A percentile compares a stretch with the other conserved stretches of the same genome.
Conservation (phyloP, 1,140 invertebrate species). For the Aphidius ervi region DNA sequence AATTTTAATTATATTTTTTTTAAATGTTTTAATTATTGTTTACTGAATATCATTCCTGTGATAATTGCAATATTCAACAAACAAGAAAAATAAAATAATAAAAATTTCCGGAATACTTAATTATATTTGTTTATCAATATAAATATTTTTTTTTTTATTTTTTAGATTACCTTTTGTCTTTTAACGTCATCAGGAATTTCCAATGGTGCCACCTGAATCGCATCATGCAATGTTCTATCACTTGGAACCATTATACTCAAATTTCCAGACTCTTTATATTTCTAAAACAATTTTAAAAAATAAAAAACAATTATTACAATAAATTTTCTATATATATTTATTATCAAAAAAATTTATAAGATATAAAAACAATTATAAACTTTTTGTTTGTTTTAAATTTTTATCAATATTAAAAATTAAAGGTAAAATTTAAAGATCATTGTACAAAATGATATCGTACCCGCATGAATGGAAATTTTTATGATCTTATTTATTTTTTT, state of each 20-base stretch:
- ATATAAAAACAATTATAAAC: too few relatives aligned
- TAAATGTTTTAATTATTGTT: neutral
- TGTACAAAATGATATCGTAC: neutral
- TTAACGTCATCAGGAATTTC: conserved; percentile 41
- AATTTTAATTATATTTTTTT: neutral
- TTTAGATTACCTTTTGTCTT: conserved; percentile 38
- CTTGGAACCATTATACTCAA: conserved; percentile 37
- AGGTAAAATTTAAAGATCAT: conserved; percentile 3
- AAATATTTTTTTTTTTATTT: too few relatives aligned
- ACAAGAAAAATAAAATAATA: neutral
- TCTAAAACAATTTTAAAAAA: conserved; percentile 21
- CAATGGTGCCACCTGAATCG: conserved; percentile 44
- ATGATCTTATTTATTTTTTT: too few relatives aligned
- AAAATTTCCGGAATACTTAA: neutral
- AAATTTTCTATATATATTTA: neutral
- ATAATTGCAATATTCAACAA: neutral
- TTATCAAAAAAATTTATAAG: too few relatives aligned
- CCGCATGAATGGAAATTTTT: too few relatives aligned
- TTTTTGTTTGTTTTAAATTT: too few relatives aligned
- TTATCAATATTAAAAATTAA: too few relatives aligned
- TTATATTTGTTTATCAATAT: too few relatives aligned
- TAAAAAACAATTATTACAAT: conserved; percentile 7
- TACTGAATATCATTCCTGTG: neutral
- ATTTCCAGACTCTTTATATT: conserved; percentile 19
- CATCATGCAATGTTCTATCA: conserved; percentile 41